phyloP scores from a whole-genome alignment of 2,797 vertebrate genomes.

The Bradypus variegatus region DNA sequence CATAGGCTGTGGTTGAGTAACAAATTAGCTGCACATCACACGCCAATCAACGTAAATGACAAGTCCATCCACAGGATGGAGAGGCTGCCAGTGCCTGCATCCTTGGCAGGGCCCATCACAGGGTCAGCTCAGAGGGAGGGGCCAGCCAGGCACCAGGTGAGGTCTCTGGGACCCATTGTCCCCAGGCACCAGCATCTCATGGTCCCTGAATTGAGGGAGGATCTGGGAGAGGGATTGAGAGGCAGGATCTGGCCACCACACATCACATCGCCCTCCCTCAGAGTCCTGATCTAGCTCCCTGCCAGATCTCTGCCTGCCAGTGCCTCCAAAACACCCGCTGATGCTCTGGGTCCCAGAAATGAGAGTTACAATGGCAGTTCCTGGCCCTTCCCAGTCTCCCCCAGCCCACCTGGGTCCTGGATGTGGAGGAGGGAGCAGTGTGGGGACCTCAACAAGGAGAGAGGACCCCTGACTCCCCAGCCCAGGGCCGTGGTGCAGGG shows the following conservation, averaged over 20 bases:
- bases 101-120: not conserved
- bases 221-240: not conserved
- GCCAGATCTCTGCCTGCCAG: not conserved
- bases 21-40: conserved; percentile 19
- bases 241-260: too few relatives aligned
- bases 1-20: not conserved
- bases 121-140: accelerated
- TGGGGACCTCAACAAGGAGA: not conserved
- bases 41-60: not conserved
- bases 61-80: not conserved
- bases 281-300: not conserved
- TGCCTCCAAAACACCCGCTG: not conserved
- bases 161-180: too few relatives aligned
- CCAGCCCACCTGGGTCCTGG: not conserved
- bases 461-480: not conserved
- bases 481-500: not conserved
- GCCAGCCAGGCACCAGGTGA: not conserved
- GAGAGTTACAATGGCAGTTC: not conserved
- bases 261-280: not conserved
- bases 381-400: not conserved
- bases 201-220: not conserved
- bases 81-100: not conserved
- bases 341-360: not conserved
- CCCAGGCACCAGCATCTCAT: not conserved
- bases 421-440: accelerated